Evolutionary conservation across 2,888 invertebrate genomes (phyloP).

Genomic region (Himalopsyche kuldschensis): DNA sequence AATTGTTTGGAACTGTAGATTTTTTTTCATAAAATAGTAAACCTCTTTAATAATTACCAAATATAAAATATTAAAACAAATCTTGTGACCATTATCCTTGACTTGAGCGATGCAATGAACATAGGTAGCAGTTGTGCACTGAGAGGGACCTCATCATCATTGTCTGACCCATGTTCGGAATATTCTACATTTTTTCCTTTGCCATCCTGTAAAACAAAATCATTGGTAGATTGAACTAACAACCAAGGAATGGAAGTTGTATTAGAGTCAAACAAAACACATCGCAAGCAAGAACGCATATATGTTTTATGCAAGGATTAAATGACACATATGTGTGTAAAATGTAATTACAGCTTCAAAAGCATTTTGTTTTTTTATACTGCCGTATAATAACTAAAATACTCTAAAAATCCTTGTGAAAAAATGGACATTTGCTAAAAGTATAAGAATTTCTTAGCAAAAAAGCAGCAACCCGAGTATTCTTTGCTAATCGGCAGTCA

Average conservation of each 20-base stretch:
- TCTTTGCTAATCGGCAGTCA: no score
- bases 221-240: background rate
- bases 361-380: no score
- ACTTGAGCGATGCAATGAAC: constrained; percentile 51
- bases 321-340: no score
- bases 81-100: constrained; percentile 51
- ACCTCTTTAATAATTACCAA: constrained; percentile 48
- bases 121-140: constrained; percentile 48
- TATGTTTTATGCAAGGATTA: background rate
- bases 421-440: no score
- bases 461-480: no score
- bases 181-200: constrained; percentile 4
- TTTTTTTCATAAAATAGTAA: background rate
- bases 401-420: no score
- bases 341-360: no score
- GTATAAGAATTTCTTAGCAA: no score
- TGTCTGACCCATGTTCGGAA: constrained; percentile 16
- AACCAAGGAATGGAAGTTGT: no score
- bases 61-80: constrained; percentile 54
- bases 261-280: no score
- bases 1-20: background rate
- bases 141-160: constrained; percentile 29
- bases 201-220: constrained; percentile 5
- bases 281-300: background rate
- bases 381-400: no score